Conservation (phyloP, 2,797 vertebrate species). For the Typhlichthys eigenmanni region DNA sequence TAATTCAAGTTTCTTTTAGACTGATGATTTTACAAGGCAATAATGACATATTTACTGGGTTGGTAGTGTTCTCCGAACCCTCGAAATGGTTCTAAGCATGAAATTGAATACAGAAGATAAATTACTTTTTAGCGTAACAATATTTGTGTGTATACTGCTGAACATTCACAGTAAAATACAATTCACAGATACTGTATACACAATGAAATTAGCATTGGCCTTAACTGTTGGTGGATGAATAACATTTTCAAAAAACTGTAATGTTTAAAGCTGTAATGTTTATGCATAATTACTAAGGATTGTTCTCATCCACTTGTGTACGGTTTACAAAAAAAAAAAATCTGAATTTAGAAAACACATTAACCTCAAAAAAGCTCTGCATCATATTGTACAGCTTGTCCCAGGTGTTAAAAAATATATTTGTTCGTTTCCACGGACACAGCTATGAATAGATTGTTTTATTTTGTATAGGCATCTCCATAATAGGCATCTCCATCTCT, state of each 20-base stretch:
- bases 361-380: not conserved
- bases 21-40: conserved; percentile 64
- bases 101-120: conserved; percentile 67
- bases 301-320: not conserved
- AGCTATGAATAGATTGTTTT: conserved; percentile 31
- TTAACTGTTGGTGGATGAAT: conserved; percentile 13
- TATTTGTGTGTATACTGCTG: too few species aligned
- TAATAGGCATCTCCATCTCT: not conserved
- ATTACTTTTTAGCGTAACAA: conserved; percentile 22
- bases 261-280: too few species aligned
- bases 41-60: conserved; percentile 70
- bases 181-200: conserved; percentile 26
- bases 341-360: conserved; percentile 5
- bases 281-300: too few species aligned
- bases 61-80: conserved; percentile 55
- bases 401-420: conserved; percentile 14
- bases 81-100: conserved; percentile 62
- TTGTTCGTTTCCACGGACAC: conserved; percentile 45
- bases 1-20: conserved; percentile 68
- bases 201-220: conserved; percentile 11
- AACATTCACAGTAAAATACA: conserved; percentile 9
- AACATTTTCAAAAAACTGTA: conserved; percentile 14
- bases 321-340: conserved; percentile 22
- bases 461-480: not conserved
- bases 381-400: not conserved